Evolutionary conservation across 2,888 invertebrate genomes (phyloP), one percentile per base, ranked within the genome.

Genomic region (Harpalus rubripes): DNA sequence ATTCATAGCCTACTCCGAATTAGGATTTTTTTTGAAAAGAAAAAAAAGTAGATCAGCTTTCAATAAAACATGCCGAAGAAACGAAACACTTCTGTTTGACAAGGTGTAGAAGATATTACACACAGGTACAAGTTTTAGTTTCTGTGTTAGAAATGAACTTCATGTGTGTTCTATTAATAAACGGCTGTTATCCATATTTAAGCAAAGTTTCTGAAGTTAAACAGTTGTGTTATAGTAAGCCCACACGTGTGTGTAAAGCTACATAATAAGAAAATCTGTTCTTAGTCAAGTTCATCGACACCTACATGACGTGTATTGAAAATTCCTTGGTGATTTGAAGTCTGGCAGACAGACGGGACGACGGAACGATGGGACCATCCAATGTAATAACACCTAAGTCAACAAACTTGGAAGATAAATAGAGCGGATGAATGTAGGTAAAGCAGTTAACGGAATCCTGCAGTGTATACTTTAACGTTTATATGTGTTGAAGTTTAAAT

Each of bases 371-470:
- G 32, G 32, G 32, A 3, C 68, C 32, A 68, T 7, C 68, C 68
- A n/a, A 68, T 52, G 76, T 76, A 56, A 56, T 76, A 52, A 80
- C 59, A 59, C 72, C 58, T 82, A 82, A 82, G 72, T 72, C 68
- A 82, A 82, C 82, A 82, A 72, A 82, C 82, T 82, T 72, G 15
- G 41, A 72, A 68, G 82, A 82, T 82, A 72, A 72, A 72, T 72
- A 72, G 41, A 80, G 59, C 72, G 32, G 39, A 81, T 65, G 81
- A 44, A 81, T 63, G 44, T 81, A 68, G 63, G 61, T 39, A 39
- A 44, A 72, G 15, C 72, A 65, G 63, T 59, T 72, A 72, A 82
- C 72, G 58, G 56, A 56, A 26, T 80, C 72, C 82, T 52, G 32
- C 32, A 32, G 32, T 32, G 82, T 82, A 58, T 39, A 72, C 72